Evolutionary conservation across 2,888 invertebrate genomes (phyloP).

Genomic region (Meteorus cinctellus): DNA sequence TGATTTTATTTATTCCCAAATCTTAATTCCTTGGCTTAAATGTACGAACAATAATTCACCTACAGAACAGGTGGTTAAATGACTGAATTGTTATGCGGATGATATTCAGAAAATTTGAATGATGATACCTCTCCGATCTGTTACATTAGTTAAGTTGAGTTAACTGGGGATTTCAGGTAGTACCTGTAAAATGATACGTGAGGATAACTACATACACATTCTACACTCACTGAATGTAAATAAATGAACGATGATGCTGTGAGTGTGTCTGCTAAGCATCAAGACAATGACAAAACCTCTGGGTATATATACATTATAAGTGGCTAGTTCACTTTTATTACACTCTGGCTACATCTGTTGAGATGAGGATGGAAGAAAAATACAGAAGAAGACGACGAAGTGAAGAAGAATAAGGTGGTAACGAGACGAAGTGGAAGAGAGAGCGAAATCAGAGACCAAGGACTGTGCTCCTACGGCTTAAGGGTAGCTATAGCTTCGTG

Average conservation of each 20-base stretch:
- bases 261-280: slow-evolving; percentile 36
- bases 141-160: neutral
- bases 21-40: too few relatives aligned
- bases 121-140: too few relatives aligned
- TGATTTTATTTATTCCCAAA: too few relatives aligned
- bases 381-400: neutral
- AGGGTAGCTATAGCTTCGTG: neutral
- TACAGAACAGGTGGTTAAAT: too few relatives aligned
- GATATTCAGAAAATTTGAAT: too few relatives aligned
- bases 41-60: too few relatives aligned
- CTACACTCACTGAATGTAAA: neutral
- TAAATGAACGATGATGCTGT: neutral
- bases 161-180: neutral
- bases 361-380: neutral
- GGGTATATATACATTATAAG: slow-evolving; percentile 22
- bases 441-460: neutral
- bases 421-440: neutral
- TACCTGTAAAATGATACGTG: neutral
- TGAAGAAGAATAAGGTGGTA: slow-evolving; percentile 19
- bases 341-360: slow-evolving; percentile 21
- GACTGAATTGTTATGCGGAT: too few relatives aligned
- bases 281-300: slow-evolving; percentile 37
- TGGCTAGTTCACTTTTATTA: slow-evolving; percentile 43
- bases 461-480: neutral
- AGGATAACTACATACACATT: neutral